A percentile compares a stretch with the other conserved stretches of the same genome.
Evolutionary conservation across 1,140 invertebrate species (phyloP).

Genomic region (Aleiodes sp.): DNA sequence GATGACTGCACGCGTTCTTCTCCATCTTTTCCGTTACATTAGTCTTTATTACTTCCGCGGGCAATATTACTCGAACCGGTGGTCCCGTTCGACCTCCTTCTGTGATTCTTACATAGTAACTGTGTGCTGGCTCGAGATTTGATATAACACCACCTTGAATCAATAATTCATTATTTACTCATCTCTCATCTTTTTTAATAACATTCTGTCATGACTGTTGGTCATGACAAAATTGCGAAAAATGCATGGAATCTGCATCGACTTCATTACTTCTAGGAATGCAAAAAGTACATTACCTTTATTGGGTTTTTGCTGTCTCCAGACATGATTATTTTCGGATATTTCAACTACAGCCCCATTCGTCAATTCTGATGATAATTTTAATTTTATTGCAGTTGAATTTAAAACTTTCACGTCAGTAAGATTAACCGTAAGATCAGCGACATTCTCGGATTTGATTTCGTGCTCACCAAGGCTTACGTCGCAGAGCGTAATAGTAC

Average conservation of each 20-base stretch:
- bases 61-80: conserved; percentile 53
- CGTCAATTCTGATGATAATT: conserved; percentile 49
- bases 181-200: neutral
- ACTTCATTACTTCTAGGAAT: neutral
- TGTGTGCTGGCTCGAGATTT: conserved; percentile 58
- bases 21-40: conserved; percentile 55
- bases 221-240: neutral
- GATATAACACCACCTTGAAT: conserved; percentile 60
- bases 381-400: conserved; percentile 60
- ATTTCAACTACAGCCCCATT: conserved; percentile 54
- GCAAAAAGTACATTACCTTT: conserved; percentile 46
- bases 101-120: conserved; percentile 58
- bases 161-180: conserved; percentile 17
- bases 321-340: conserved; percentile 60
- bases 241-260: neutral
- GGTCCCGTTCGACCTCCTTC: conserved; percentile 51
- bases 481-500: conserved; percentile 84
- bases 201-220: neutral
- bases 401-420: conserved; percentile 60
- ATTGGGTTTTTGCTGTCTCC: conserved; percentile 55
- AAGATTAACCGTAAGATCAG: conserved; percentile 53
- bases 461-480: conserved; percentile 80
- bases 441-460: conserved; percentile 60
- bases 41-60: conserved; percentile 57
- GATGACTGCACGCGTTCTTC: conserved; percentile 67